Evolutionary conservation across 2,797 vertebrate genomes (phyloP).

Genomic region (Gymnothorax reevesii): DNA sequence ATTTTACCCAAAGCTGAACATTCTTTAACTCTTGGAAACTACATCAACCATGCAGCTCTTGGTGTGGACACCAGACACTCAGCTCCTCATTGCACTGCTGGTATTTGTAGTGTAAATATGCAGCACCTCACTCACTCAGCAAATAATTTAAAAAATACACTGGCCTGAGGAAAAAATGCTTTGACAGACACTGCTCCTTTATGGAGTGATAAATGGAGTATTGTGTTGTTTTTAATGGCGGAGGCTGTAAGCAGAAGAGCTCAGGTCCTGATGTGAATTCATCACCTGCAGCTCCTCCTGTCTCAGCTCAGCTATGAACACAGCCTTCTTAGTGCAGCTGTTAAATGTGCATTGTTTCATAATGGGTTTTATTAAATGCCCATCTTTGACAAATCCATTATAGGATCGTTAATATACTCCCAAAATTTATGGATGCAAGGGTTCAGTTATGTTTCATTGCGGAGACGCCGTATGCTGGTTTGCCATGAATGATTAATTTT

Average conservation of each 20-base stretch:
- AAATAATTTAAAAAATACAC: too few species aligned
- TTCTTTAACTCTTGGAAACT: too few species aligned
- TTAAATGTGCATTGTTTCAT: background rate
- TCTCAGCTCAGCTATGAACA: background rate
- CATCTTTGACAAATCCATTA: background rate
- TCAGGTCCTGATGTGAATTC: background rate
- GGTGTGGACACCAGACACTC: too few species aligned
- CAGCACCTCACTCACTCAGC: too few species aligned
- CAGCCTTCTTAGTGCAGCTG: background rate
- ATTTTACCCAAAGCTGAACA: too few species aligned
- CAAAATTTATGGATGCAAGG: background rate
- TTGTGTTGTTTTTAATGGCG: background rate
- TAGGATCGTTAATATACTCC: background rate
- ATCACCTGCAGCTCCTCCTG: background rate
- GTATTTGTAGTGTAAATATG: too few species aligned
- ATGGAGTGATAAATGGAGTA: too few species aligned
- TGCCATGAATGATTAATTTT: too few species aligned
- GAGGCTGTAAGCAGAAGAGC: background rate
- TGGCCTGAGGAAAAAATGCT: too few species aligned
- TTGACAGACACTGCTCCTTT: too few species aligned
- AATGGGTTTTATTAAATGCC: background rate
- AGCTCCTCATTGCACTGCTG: too few species aligned
- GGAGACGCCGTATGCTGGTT: background rate
- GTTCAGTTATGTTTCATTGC: background rate
- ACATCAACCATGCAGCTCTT: too few species aligned